A percentile compares a stretch with the other conserved stretches of the same genome.
Conservation (phyloP, 2,888 invertebrate species). For the Caenorhabditis panamensis region DNA sequence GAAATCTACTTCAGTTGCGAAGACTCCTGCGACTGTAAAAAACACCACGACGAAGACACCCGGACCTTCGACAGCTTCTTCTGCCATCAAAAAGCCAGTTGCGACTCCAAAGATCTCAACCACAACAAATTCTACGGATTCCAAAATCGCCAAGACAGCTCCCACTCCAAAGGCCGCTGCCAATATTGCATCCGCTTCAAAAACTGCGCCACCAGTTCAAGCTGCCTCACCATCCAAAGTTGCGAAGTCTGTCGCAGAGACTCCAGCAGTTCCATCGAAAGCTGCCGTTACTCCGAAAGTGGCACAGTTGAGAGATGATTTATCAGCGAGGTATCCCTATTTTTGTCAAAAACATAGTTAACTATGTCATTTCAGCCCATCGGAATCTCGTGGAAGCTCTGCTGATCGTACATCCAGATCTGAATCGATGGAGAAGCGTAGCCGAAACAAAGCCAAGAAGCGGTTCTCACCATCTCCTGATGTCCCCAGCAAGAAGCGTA, state of each 20-base stretch:
- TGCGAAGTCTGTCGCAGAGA: background rate
- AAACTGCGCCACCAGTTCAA: background rate
- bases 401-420: slow-evolving; percentile 16
- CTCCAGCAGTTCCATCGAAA: background rate
- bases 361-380: background rate
- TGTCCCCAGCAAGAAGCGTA: slow-evolving; percentile 37
- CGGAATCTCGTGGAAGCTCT: background rate
- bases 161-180: background rate
- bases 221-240: background rate
- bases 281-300: background rate
- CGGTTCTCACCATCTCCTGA: slow-evolving; percentile 48
- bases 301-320: background rate
- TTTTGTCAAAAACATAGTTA: background rate
- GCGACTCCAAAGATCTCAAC: background rate
- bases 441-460: slow-evolving; percentile 39
- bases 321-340: background rate
- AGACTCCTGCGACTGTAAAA: background rate
- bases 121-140: background rate
- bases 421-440: slow-evolving; percentile 26
- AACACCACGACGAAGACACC: background rate
- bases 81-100: background rate
- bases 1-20: background rate
- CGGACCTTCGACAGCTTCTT: background rate
- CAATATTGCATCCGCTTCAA: background rate
- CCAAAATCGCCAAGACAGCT: background rate